Conservation (phyloP, 2,888 invertebrate species). For the Aleiodes alternator region DNA sequence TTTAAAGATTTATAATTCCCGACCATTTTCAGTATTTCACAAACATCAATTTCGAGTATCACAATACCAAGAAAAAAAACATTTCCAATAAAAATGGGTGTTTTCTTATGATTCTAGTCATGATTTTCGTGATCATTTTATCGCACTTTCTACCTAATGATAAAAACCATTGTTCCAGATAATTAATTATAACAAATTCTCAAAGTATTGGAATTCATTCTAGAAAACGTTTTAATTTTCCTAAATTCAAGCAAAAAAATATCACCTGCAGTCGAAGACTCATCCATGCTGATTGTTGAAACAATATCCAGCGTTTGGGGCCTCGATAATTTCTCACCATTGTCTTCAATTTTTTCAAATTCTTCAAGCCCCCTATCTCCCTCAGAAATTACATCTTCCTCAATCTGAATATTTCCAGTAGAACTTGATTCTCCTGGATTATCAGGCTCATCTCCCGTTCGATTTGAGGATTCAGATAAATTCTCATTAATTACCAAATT, state of each 20-base stretch:
- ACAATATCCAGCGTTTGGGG: constrained; percentile 71
- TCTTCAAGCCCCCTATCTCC: not conserved
- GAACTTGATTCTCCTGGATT: constrained; percentile 40
- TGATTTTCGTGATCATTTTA: too few relatives aligned
- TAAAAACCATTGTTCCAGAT: too few relatives aligned
- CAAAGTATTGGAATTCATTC: too few relatives aligned
- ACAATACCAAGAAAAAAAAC: too few relatives aligned
- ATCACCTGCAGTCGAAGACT: constrained; percentile 60
- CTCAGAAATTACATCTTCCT: constrained; percentile 21
- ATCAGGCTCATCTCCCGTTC: not conserved
- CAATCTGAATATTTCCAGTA: constrained; percentile 41
- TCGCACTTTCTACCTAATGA: too few relatives aligned
- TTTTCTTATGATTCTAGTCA: too few relatives aligned
- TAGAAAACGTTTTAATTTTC: not conserved
- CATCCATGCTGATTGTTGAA: constrained; percentile 62
- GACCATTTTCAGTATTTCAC: too few relatives aligned
- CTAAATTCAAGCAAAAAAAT: constrained; percentile 9
- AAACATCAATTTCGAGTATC: too few relatives aligned
- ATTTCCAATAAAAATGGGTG: too few relatives aligned
- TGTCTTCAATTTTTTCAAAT: constrained; percentile 56
- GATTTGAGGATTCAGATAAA: not conserved
- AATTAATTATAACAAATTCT: too few relatives aligned
- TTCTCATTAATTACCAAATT: not conserved
- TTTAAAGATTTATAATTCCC: too few relatives aligned
- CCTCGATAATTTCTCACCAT: constrained; percentile 64